Base-by-base conservation (phyloP, 2,888 invertebrate species). In the Gnatocerus cornutus region DNA sequence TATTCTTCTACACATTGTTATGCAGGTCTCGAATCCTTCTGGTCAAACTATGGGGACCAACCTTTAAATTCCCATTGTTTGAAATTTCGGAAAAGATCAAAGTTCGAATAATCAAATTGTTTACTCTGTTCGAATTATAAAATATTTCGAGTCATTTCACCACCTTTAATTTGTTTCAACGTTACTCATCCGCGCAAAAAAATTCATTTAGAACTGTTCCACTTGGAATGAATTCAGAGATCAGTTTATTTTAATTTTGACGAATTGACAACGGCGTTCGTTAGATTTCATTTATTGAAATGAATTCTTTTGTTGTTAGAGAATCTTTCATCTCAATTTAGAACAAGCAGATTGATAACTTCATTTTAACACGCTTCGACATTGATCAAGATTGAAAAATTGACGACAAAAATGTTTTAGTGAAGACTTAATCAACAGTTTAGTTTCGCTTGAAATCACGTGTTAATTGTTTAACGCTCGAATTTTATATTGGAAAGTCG, bases 1-100 rank as follows among this genome's bases (percentile, higher is more conserved):
- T 30, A 59, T 59, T 59, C 21, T 29, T 9, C 37, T 29, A 16
- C 12, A 12, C 12, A 50, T 61, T 61, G 30, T 61, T 50, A 61
- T 61, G 61, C 61, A 50, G 50, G 39, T 50, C 50, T 39, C 33
- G 59, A 13, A 16, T 30, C 33, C 21, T 33, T 48, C 13, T 30
- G 59, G 59, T 59, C 37, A 59, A 21, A 37, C 43, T 13, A 30
- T 4, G 33, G n/a, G 45, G 43, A 58, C 45, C 10, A 59, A 45
- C 46, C 46, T 59, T 59, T 46, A 46, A 59, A 59, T 27, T 14
- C 21, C 27, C 29, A 21, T 33, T 45, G 46, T 59, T 58, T 33
- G 13, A 33, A 30, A 33, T 59, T 59, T 59, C 29, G 46, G 30
- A 16, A 59, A 45, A 59, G 46, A 46, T 59, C 46, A 46, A 59